Evolutionary conservation across 2,888 invertebrate genomes (phyloP).

Genomic region (Chrysolina haemoptera): DNA sequence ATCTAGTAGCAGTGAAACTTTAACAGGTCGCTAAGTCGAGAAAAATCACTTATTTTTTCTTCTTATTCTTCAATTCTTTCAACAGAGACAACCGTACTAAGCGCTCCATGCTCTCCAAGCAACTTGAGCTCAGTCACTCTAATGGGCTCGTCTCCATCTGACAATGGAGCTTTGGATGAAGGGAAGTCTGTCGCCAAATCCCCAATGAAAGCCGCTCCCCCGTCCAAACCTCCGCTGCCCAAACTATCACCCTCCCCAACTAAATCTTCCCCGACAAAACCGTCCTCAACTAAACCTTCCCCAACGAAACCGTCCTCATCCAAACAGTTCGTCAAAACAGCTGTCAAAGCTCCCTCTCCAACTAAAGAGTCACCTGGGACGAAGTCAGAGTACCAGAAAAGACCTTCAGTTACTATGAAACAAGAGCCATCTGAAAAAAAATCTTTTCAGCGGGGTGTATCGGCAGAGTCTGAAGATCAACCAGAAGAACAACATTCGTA

Average conservation of each 20-base stretch:
- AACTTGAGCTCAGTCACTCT: conserved; percentile 82
- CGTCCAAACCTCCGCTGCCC: conserved; percentile 31
- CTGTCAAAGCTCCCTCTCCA: conserved; percentile 39
- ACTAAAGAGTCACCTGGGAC: conserved; percentile 37
- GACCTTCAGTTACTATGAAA: conserved; percentile 45
- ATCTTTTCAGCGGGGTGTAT: conserved; percentile 48
- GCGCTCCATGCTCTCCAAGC: conserved; percentile 81
- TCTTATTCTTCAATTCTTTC: conserved; percentile 30
- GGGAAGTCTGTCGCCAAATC: conserved; percentile 57
- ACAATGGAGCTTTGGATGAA: conserved; percentile 59
- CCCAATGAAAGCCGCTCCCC: conserved; percentile 45
- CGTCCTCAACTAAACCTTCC: conserved; percentile 29
- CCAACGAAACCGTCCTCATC: conserved; percentile 44
- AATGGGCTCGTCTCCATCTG: conserved; percentile 75
- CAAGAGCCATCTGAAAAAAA: conserved; percentile 46
- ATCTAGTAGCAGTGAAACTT: conserved; percentile 84
- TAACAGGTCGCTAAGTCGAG: conserved; percentile 74
- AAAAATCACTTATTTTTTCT: neutral
- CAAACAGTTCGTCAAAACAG: conserved; percentile 35
- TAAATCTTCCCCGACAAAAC: conserved; percentile 47
- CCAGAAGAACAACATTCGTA: conserved; percentile 52
- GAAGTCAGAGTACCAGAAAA: conserved; percentile 41
- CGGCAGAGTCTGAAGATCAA: conserved; percentile 53
- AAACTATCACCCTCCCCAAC: conserved; percentile 31
- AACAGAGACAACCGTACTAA: conserved; percentile 69